Percentiles rank a stretch among this genome's conserved stretches.
These are phyloP conservation scores for Apeira syringaria DNA, from an alignment of 2,888 invertebrate genomes.

Conservation along the genomic window DNA sequence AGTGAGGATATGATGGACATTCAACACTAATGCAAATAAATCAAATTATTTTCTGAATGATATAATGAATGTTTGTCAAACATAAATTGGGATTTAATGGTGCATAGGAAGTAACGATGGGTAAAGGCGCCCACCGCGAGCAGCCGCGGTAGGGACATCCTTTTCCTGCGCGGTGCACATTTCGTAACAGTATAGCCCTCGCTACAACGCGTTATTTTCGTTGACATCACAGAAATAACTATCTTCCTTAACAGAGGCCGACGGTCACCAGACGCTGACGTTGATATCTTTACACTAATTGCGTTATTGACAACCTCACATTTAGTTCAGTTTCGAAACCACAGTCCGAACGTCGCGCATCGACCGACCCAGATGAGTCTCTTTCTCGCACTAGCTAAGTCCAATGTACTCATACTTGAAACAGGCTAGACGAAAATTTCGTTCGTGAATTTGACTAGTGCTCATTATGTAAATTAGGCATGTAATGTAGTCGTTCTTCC, in stretches of 20 bases:
- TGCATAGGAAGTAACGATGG: constrained; percentile 37
- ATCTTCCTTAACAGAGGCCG: constrained; percentile 66
- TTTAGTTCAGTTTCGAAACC: constrained; percentile 63
- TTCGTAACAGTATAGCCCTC: constrained; percentile 74
- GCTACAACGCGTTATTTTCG: constrained; percentile 72
- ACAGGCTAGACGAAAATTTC: constrained; percentile 10
- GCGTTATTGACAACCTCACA: constrained; percentile 75
- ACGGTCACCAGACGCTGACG: constrained; percentile 71
- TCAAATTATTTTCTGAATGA: constrained; percentile 13
- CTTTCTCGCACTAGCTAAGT: constrained; percentile 21
- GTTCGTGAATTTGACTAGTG: constrained; percentile 25
- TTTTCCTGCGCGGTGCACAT: constrained; percentile 70
- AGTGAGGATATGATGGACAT: neutral
- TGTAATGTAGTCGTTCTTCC: constrained; percentile 47
- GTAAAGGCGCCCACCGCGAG: constrained; percentile 25
- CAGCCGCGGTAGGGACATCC: constrained; percentile 60
- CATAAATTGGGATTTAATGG: constrained; percentile 34
- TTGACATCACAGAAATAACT: constrained; percentile 81
- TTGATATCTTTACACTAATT: constrained; percentile 81
- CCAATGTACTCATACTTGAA: constrained; percentile 8
- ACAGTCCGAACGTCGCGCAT: constrained; percentile 20
- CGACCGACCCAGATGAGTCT: constrained; percentile 29
- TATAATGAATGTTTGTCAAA: constrained; percentile 16
- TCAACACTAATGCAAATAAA: constrained; percentile 6
- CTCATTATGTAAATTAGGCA: constrained; percentile 56